These are phyloP conservation scores for Caenorhabditis auriculariae DNA, from an alignment of 2,888 invertebrate species.

Conservation along the genomic window DNA sequence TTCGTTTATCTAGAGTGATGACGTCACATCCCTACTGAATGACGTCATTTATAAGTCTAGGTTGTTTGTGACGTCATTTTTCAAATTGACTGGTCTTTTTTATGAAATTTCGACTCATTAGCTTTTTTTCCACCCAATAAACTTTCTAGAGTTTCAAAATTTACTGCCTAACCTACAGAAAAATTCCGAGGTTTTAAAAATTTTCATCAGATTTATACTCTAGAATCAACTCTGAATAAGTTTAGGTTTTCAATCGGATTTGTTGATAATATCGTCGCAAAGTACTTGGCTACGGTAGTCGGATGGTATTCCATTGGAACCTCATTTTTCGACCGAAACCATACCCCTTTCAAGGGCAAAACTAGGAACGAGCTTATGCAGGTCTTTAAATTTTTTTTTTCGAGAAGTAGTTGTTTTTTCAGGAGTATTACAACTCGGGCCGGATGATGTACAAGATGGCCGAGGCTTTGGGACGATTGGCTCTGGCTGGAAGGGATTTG, in stretches of 20 bases:
- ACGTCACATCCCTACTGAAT: no score
- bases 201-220: background rate
- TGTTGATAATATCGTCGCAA: slow-evolving; percentile 91
- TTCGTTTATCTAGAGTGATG: no score
- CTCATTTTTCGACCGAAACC: slow-evolving; percentile 82
- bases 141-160: no score
- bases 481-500: slow-evolving; percentile 89
- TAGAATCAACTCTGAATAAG: background rate
- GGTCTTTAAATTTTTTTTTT: slow-evolving; percentile 65
- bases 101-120: no score
- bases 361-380: slow-evolving; percentile 79
- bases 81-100: no score
- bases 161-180: no score
- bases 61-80: no score
- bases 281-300: slow-evolving; percentile 92
- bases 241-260: slow-evolving; percentile 76
- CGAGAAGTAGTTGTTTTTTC: slow-evolving; percentile 29
- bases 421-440: slow-evolving; percentile 94
- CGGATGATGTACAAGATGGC: slow-evolving; percentile 93
- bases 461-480: slow-evolving; percentile 91
- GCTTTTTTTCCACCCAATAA: no score
- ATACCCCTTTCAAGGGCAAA: slow-evolving; percentile 76
- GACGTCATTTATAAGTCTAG: no score
- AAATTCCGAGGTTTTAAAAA: background rate
- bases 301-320: slow-evolving; percentile 78